phyloP scores from a whole-genome alignment of 2,888 invertebrate genomes.

The Synanthedon formicaeformis region DNA sequence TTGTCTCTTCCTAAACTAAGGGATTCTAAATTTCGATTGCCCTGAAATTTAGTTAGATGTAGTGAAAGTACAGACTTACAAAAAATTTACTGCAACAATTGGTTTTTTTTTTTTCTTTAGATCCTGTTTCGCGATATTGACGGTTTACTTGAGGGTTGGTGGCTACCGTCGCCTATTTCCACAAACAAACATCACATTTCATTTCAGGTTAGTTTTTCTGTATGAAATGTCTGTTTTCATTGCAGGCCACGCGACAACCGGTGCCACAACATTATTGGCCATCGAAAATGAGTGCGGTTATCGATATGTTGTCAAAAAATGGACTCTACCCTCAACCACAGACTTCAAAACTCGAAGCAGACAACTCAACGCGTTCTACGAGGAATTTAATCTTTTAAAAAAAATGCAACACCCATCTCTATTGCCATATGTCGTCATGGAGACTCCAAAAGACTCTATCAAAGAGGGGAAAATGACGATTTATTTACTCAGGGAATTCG shows the following conservation, averaged over 20 bases:
- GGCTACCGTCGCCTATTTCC: too few relatives aligned
- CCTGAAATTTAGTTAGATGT: too few relatives aligned
- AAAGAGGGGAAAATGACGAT: slow-evolving; percentile 55
- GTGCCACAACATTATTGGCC: slow-evolving; percentile 80
- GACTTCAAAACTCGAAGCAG: slow-evolving; percentile 59
- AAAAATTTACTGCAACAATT: too few relatives aligned
- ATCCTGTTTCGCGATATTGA: too few relatives aligned
- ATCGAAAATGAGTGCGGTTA: slow-evolving; percentile 82
- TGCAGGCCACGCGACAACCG: slow-evolving; percentile 78
- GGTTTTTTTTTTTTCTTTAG: too few relatives aligned
- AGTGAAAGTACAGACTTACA: too few relatives aligned
- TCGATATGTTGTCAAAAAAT: slow-evolving; percentile 80
- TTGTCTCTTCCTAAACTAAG: too few relatives aligned
- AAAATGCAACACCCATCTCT: slow-evolving; percentile 79
- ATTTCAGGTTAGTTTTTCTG: too few relatives aligned
- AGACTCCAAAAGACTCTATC: slow-evolving; percentile 71
- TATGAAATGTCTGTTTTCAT: slow-evolving; percentile 2
- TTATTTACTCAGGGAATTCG: slow-evolving; percentile 79
- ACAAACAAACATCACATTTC: too few relatives aligned
- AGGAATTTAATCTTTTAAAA: slow-evolving; percentile 79
- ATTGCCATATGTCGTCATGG: slow-evolving; percentile 81
- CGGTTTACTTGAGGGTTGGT: too few relatives aligned
- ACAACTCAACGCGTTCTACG: slow-evolving; percentile 78
- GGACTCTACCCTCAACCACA: slow-evolving; percentile 68
- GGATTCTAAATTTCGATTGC: too few relatives aligned